These are phyloP conservation scores for Lepus americanus DNA, from an alignment of 2,113 vertebrate genomes.

Conservation along the genomic window DNA sequence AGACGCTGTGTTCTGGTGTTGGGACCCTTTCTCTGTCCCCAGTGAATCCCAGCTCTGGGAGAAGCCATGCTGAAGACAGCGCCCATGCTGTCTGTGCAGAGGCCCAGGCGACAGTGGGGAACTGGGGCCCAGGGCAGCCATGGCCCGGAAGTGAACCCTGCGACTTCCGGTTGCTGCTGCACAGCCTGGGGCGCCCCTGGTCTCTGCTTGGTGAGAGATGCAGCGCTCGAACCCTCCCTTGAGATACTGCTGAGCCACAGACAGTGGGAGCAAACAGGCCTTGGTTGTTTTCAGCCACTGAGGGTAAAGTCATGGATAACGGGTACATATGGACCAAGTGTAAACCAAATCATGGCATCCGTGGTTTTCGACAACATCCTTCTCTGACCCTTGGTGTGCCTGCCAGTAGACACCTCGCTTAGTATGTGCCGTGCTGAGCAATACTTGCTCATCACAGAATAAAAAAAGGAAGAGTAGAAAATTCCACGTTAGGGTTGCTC, in stretches of 20 bases:
- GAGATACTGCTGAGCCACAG: not conserved
- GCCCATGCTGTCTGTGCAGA: not conserved
- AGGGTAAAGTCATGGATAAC: not conserved
- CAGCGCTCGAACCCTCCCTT: not conserved
- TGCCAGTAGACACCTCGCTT: not conserved
- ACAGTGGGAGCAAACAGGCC: not conserved
- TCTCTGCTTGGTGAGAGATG: not conserved
- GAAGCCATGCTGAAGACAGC: not conserved
- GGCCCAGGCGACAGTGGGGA: not conserved
- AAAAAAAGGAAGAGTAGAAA: conserved; percentile 1
- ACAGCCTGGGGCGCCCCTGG: too few species aligned
- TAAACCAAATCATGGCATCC: not conserved
- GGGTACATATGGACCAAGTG: not conserved
- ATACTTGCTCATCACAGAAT: not conserved
- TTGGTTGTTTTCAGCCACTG: not conserved
- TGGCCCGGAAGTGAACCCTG: not conserved
- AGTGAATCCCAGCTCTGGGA: not conserved
- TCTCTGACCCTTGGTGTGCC: not conserved
- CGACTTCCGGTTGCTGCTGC: not conserved
- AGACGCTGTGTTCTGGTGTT: not conserved
- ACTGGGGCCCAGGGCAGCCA: not conserved
- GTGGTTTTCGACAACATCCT: not conserved
- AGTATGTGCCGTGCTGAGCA: not conserved
- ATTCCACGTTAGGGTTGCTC: not conserved
- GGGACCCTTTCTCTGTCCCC: not conserved